Base-by-base conservation (phyloP, 1,140 invertebrate genomes). In the Cyclina sinensis region DNA sequence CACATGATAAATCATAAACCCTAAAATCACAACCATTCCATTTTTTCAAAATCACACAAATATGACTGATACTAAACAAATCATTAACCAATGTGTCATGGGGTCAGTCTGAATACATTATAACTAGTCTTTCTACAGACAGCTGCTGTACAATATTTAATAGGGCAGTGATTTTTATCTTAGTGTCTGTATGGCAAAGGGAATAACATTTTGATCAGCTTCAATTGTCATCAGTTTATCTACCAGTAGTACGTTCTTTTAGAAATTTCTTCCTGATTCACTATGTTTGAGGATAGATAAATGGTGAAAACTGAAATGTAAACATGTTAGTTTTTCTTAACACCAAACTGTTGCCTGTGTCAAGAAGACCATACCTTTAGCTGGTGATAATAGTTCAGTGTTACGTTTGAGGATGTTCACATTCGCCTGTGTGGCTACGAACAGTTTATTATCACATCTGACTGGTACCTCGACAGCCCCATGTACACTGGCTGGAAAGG, bases 341-440 rank as follows among this genome's bases (percentile, higher is more conserved):
- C 7, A 65, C 12, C 7, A 14, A 65, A 24, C n/a, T n/a, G n/a
- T 74, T 74, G 27, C 27, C 27, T 70, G 65, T 11, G 27, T 32
- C 14, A 11, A 5, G 24, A 70, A 4, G 24, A 39, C 9, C 14
- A 5, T 70, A 70, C 65, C 65, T 74, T 11, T 74, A 11, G 16
- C 37, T 74, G 35, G 35, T 27, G 73, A 14, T 32, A 78, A 37
- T 11, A 48, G 73, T 46, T 48, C 27, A 7, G n/a, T 18, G 48
- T 27, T 48, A 1, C 7, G 0, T 24, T 24, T 78, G 27, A 78
- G 73, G n/a, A 48, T 27, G 18, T 78, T 32, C 11, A 78, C 7
- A 78, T 78, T 78, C 12, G 39, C n/a, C 43, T 46, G 73, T 9
- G 73, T n/a, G 0, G 43, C 73, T 16, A 78, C 73, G 48, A 48